Percentiles rank a stretch among this genome's conserved stretches.
phyloP scores from a whole-genome alignment of 2,888 invertebrate genomes.

The Cantharis rustica region DNA sequence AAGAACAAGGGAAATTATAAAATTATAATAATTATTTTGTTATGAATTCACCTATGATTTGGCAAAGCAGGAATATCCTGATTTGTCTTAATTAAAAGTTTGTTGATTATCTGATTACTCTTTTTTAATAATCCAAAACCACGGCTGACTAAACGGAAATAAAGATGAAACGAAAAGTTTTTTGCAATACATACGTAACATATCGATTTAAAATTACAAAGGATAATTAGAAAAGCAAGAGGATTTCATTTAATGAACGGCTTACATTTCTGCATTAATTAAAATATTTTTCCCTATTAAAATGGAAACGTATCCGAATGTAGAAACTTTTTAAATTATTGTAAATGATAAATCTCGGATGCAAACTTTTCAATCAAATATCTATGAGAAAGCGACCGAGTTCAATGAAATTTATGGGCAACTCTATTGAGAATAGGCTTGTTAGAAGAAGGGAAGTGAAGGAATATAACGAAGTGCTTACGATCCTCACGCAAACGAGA shows the following conservation, averaged over 20 bases:
- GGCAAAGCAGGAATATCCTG: no score
- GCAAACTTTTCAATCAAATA: constrained; percentile 33
- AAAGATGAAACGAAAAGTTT: neutral
- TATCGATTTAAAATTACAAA: neutral
- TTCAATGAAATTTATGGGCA: constrained; percentile 35
- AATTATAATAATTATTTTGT: no score
- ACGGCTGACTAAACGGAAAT: neutral
- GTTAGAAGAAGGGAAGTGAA: constrained; percentile 15
- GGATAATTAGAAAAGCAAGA: neutral
- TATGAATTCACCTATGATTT: no score
- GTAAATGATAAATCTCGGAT: neutral
- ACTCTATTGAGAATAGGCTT: constrained; percentile 17
- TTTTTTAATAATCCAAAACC: neutral
- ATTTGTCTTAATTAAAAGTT: neutral
- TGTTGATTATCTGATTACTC: neutral
- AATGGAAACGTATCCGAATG: neutral
- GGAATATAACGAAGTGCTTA: constrained; percentile 29
- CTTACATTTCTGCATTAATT: neutral
- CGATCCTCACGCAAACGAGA: constrained; percentile 28
- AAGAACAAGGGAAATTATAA: no score
- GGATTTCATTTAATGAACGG: neutral
- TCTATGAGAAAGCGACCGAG: constrained; percentile 9
- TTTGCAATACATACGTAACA: neutral
- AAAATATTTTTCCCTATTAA: neutral
- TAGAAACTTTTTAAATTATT: neutral